phyloP scores from a whole-genome alignment of 1,140 invertebrate species.

The Penaeus chinensis region DNA sequence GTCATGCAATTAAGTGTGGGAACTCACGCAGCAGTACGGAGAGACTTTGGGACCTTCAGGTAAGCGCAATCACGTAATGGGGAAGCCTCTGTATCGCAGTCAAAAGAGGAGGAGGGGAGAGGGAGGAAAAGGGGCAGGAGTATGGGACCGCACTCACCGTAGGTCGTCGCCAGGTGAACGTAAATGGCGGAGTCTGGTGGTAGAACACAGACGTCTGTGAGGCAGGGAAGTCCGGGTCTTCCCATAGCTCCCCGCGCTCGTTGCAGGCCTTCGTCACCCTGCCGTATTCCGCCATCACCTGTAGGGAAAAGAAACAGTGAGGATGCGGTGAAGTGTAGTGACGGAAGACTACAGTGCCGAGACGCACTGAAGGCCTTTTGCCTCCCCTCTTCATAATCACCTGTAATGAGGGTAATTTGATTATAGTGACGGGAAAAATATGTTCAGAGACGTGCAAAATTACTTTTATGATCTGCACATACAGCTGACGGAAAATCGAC shows the following conservation, averaged over 20 bases:
- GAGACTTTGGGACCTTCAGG: no score
- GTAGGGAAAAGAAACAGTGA: neutral
- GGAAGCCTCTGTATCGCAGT: neutral
- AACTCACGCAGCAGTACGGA: no score
- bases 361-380: neutral
- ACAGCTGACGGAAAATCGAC: no score
- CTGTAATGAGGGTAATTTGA: no score
- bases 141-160: constrained; percentile 73
- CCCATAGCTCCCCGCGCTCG: constrained; percentile 85
- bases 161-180: constrained; percentile 92
- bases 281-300: constrained; percentile 78
- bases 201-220: constrained; percentile 90
- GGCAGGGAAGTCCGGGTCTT: constrained; percentile 91
- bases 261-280: constrained; percentile 82
- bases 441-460: no score
- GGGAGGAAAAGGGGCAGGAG: neutral
- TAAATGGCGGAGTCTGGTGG: constrained; percentile 91
- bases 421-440: no score
- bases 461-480: no score
- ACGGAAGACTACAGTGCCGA: neutral
- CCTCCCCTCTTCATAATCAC: no score
- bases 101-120: neutral
- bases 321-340: neutral
- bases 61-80: no score
- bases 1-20: no score